A percentile compares a stretch with the other conserved stretches of the same genome.
Conservation (phyloP, 2,113 vertebrate genomes). For the Cepphus grylle region DNA sequence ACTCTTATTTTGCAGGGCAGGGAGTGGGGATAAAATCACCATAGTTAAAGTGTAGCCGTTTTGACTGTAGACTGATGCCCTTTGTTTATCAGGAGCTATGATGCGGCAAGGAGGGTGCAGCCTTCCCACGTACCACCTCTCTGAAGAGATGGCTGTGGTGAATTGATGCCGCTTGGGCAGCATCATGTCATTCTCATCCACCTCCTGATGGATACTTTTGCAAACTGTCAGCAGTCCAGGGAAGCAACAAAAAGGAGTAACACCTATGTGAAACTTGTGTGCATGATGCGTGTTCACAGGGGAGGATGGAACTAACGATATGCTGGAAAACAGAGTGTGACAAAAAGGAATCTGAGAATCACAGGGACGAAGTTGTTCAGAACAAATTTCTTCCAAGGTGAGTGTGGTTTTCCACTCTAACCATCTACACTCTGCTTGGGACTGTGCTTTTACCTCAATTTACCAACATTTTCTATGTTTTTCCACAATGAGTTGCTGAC, state of each 20-base stretch:
- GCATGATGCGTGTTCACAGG: background rate
- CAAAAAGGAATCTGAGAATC: background rate
- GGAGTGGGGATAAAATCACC: background rate
- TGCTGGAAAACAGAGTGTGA: background rate
- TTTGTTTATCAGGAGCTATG: background rate
- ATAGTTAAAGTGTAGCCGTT: background rate
- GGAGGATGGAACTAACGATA: background rate
- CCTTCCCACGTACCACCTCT: background rate
- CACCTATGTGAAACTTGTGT: background rate
- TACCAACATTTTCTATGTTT: background rate
- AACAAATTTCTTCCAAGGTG: background rate
- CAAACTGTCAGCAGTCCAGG: background rate
- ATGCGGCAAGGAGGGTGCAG: background rate
- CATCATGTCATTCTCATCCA: background rate
- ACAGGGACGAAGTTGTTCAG: background rate
- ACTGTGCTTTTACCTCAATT: background rate
- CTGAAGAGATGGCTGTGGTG: background rate
- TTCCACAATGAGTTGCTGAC: background rate
- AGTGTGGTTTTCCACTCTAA: background rate
- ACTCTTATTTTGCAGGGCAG: background rate
- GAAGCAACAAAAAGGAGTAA: background rate
- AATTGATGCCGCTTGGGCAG: background rate
- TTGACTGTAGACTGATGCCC: background rate
- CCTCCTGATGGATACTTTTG: background rate
- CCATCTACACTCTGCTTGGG: background rate